Conservation (phyloP, 2,888 invertebrate species). For the Caenorhabditis zanzibari region DNA sequence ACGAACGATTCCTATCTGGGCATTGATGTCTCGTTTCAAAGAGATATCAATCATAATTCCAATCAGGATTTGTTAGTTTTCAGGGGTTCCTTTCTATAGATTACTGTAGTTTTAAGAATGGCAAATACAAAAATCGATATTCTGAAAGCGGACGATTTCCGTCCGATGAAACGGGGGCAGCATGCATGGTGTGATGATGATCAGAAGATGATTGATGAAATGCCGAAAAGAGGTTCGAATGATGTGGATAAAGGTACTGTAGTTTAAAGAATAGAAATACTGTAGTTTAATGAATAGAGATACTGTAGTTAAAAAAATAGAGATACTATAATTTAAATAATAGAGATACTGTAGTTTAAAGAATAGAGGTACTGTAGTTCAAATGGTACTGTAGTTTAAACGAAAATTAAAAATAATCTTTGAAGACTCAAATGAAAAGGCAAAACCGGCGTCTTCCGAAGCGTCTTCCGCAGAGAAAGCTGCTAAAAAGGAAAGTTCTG, state of each 20-base stretch:
- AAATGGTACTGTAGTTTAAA: too few species aligned
- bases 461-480: not conserved
- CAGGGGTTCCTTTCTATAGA: not conserved
- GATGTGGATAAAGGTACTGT: not conserved
- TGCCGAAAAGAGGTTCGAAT: not conserved
- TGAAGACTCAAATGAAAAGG: conserved; percentile 9
- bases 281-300: too few species aligned
- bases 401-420: too few species aligned
- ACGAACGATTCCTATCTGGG: conserved; percentile 46
- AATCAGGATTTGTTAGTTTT: conserved; percentile 34
- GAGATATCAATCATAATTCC: conserved; percentile 17
- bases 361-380: too few species aligned
- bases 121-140: conserved; percentile 39
- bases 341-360: not conserved
- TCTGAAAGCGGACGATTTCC: conserved; percentile 49
- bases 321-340: too few species aligned
- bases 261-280: too few species aligned
- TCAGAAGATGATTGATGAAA: conserved; percentile 34
- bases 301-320: too few species aligned
- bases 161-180: conserved; percentile 24
- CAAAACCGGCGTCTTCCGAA: not conserved
- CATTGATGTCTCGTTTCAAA: conserved; percentile 49
- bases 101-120: conserved; percentile 16
- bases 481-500: not conserved
- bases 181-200: conserved; percentile 38